Conservation (phyloP, 1,140 invertebrate genomes). For the Hydropsyche tenuis region DNA sequence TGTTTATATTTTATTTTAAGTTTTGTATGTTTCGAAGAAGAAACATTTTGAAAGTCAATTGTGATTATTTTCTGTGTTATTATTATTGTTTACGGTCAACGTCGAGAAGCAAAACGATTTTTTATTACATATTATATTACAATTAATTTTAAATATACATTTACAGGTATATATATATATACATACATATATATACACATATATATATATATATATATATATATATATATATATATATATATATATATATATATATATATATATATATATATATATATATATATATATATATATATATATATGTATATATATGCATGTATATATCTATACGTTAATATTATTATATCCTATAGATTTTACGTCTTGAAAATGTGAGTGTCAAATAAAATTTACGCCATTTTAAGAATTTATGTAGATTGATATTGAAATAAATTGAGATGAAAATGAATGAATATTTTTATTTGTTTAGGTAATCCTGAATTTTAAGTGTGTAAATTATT, state of each 20-base stretch:
- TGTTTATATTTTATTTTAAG: too few relatives aligned
- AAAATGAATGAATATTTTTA: constrained; percentile 35
- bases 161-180: too few relatives aligned
- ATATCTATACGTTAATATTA: constrained; percentile 25
- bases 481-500: too few relatives aligned
- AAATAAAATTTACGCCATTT: constrained; percentile 42
- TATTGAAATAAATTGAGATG: constrained; percentile 50
- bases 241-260: constrained; percentile 29
- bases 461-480: too few relatives aligned
- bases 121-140: neutral
- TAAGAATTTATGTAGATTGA: constrained; percentile 50
- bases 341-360: constrained; percentile 13
- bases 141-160: neutral
- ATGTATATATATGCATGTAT: constrained; percentile 39
- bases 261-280: constrained; percentile 33
- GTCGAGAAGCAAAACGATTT: neutral
- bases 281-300: constrained; percentile 28
- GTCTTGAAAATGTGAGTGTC: constrained; percentile 35
- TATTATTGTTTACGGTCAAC: neutral
- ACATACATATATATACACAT: constrained; percentile 34
- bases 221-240: constrained; percentile 29
- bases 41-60: too few relatives aligned
- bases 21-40: too few relatives aligned
- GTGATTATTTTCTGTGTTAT: neutral
- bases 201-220: constrained; percentile 30